These are phyloP conservation scores for Clepsis dumicolana DNA, from an alignment of 2,888 invertebrate species.

Conservation along the genomic window DNA sequence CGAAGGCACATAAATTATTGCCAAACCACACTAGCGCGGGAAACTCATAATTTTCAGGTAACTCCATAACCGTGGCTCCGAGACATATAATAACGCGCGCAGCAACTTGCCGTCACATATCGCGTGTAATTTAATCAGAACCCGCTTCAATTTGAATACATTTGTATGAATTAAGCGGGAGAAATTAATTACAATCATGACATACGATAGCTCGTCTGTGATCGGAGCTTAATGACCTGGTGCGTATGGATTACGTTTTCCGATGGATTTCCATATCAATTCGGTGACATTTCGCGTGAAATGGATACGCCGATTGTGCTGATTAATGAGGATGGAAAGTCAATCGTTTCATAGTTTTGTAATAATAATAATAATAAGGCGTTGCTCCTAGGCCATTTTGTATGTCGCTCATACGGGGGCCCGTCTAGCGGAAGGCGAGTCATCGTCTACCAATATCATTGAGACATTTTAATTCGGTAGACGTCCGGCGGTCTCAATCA, in stretches of 20 bases:
- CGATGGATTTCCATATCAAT: conserved; percentile 5
- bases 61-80: conserved; percentile 1
- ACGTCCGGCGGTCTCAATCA: too few relatives aligned
- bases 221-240: conserved; percentile 14
- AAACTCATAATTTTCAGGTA: conserved; percentile 21
- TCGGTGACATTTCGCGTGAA: background rate
- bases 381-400: too few relatives aligned
- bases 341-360: background rate
- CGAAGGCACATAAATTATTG: background rate
- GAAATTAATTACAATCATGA: conserved; percentile 65
- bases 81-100: conserved; percentile 24
- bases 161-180: conserved; percentile 62
- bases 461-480: too few relatives aligned
- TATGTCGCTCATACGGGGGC: too few relatives aligned
- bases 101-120: conserved; percentile 47
- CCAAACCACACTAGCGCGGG: conserved; percentile 3
- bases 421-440: too few relatives aligned
- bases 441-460: too few relatives aligned
- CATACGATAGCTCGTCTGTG: conserved; percentile 27
- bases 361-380: too few relatives aligned
- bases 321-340: background rate
- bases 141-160: conserved; percentile 74
- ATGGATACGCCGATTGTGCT: background rate
- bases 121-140: conserved; percentile 65
- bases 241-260: conserved; percentile 15